Evolutionary conservation across 2,888 invertebrate species (phyloP).

Genomic region (Yponomeuta malinellus): DNA sequence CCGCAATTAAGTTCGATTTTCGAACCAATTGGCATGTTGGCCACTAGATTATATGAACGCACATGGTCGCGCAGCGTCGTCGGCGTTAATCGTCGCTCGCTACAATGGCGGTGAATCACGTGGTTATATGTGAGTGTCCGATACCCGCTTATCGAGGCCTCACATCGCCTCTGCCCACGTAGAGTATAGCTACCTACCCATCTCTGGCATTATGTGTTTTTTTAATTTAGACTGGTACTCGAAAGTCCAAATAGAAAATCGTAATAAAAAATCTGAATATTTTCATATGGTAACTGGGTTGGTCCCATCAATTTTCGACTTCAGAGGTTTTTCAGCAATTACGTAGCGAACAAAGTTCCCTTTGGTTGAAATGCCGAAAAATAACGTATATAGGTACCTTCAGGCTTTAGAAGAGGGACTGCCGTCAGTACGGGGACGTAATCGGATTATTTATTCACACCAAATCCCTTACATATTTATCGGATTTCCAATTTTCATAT

Average conservation of each 20-base stretch:
- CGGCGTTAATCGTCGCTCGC: constrained; percentile 15
- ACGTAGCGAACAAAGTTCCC: neutral
- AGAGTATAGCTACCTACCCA: neutral
- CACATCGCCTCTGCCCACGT: neutral
- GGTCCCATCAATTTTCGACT: neutral
- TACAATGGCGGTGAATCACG: constrained; percentile 9
- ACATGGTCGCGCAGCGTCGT: constrained; percentile 37
- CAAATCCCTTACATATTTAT: neutral
- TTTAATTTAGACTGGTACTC: too few species aligned
- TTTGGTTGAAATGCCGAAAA: neutral
- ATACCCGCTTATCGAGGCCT: constrained; percentile 9
- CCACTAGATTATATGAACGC: constrained; percentile 48
- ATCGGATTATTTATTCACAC: neutral
- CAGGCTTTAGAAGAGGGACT: neutral
- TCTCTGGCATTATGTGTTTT: neutral
- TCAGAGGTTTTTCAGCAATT: neutral
- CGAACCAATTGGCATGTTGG: constrained; percentile 47
- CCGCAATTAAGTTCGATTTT: constrained; percentile 36
- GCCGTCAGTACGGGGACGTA: neutral
- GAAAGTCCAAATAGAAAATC: too few species aligned
- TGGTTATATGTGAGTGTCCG: neutral
- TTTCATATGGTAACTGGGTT: neutral
- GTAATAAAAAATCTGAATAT: too few species aligned
- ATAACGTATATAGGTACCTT: neutral
- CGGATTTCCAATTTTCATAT: neutral